Evolutionary conservation across 1,140 invertebrate genomes (phyloP), one percentile per base, ranked within the genome.

Genomic region (Diachasma alloeum): DNA sequence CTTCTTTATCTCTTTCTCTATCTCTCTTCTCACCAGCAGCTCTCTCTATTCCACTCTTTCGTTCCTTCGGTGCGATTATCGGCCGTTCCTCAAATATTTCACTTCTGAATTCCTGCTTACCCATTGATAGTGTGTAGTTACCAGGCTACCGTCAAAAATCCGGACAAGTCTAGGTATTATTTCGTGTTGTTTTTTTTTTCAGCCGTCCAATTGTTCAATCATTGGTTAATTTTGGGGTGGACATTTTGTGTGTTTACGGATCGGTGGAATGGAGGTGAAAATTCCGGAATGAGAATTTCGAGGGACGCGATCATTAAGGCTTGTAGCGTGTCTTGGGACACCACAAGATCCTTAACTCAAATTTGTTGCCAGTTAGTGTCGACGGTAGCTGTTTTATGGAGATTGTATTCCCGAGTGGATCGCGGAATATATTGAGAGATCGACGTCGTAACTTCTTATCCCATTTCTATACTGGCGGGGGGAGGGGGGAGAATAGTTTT

Each of bases 381-480:
- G 77, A 68, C 84, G 83, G 84, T 85, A 87, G 83, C 85, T 78
- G 83, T 82, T 88, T 88, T 88, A 89, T 86, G 87, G 81, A 88
- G 83, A 89, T 89, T 88, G 87, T 86, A 85, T 87, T 87, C 83
- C 83, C 66, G 74, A 53, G 19, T 71, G 68, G 73, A 63, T 73
- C 72, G 72, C 72, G 59, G 36, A 78, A 78, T 81, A 86, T 83
- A 86, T 87, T 85, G 67, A 59, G 81, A 83, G 85, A 82, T 83
- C 81, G 73, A 80, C 77, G 72, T 42, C 39, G 39, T 42, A 42
- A 42, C 10, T 42, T 42, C 9, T 42, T 11, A 13, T 4, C 4
- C 4, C 39, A 42, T 42, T 42, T 42, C 39, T 42, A 42, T 42
- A 42, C 39, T 13, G 9, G 13, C 39, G 3, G 13, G 2, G 2